A percentile compares a stretch with the other conserved stretches of the same genome.
These are phyloP conservation scores for Genyomyrus donnyi DNA, from an alignment of 2,113 vertebrate species.

Conservation along the genomic window DNA sequence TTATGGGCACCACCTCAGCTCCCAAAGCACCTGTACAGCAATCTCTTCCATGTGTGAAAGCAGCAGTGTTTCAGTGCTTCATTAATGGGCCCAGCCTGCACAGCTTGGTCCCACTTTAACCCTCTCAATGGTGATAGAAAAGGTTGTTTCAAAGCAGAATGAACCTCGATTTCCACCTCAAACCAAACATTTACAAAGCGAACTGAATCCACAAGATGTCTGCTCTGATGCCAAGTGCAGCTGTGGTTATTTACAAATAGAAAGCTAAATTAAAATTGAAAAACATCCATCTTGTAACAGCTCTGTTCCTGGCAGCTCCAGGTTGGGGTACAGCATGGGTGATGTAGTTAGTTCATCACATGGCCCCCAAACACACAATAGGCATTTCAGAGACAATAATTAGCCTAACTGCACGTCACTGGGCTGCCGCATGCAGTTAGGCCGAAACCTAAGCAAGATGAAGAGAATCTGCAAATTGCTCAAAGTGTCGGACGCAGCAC, in stretches of 20 bases:
- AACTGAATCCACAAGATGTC: neutral
- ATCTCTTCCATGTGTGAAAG: neutral
- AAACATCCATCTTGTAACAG: neutral
- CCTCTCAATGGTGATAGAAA: neutral
- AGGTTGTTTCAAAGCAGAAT: neutral
- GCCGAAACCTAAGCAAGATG: neutral
- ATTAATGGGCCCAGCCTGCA: neutral
- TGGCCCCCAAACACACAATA: neutral
- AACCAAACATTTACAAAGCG: neutral
- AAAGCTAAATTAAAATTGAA: neutral
- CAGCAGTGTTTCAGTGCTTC: neutral
- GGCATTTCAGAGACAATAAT: neutral
- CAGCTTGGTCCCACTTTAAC: neutral
- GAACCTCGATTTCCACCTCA: neutral
- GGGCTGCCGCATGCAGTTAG: neutral
- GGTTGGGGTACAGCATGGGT: neutral
- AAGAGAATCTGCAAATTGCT: neutral
- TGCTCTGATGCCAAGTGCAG: neutral
- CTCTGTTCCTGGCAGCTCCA: neutral
- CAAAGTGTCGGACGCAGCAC: neutral
- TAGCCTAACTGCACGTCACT: neutral
- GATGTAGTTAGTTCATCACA: neutral
- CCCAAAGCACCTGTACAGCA: slow-evolving; percentile 3
- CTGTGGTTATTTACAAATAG: neutral
- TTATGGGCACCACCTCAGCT: neutral